Base-by-base conservation (phyloP, 1,140 invertebrate species). In the Phymorhynchus buccinoides region DNA sequence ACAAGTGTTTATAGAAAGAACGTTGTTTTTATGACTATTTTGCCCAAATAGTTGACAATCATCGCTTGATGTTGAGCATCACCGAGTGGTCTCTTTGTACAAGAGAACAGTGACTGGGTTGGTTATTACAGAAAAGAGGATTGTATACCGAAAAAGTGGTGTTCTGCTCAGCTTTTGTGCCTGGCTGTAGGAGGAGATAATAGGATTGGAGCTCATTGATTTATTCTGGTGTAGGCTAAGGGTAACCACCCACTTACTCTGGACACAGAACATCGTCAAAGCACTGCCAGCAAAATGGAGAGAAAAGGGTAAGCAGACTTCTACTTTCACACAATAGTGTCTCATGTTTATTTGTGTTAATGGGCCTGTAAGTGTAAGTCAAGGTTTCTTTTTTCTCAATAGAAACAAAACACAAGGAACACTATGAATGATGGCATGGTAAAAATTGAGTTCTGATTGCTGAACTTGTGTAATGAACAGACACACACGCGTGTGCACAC, bases 291-390 rank as follows among this genome's bases (percentile, higher is more conserved):
- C 27, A 39, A 14, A 9, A 79, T 79, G 77, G 77, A 79, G 77
- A 79, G 77, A 52, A 79, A 79, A 52, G 77, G 77, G 77, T 79
- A 79, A 79, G 77, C 39, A n/a, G 2, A 66, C n/a, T 66, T 66
- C 44, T 18, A 6, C 44, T 9, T 18, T 48, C 6, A 9, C 44
- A 48, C 18, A 18, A 18, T 18, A 48, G 7, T 48, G 44, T 48
- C 44, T 48, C 44, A 9, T 48, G 7, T 48, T 48, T 18, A 48
- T 48, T 48, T 48, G 44, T 48, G 44, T 9, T 48, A 48, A 48
- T 48, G 44, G 18, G 44, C 18, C 44, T 9, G 18, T 9, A 48
- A 9, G 44, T 9, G 56, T 18, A 62, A 22, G 12, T 62, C 12
- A 4, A 22, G 22, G 22, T 62, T 62, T 62, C 14, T 62, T 9